Evolutionary conservation across 2,797 vertebrate species (phyloP).

Genomic region (Cichlasoma orientale): DNA sequence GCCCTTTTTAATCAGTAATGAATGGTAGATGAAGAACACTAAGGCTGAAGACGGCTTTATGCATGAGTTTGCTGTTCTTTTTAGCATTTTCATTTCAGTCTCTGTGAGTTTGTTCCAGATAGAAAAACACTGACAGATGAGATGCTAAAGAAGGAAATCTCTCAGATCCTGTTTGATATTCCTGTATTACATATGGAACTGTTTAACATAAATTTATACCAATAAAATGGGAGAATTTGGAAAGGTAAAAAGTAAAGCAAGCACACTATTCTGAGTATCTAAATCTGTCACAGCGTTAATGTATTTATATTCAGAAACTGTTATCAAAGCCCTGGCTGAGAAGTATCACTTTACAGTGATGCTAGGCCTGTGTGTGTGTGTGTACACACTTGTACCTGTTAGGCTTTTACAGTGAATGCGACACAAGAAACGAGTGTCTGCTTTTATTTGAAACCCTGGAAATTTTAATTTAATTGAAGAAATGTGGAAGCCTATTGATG

Average conservation of each 20-base stretch:
- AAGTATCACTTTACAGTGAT: neutral
- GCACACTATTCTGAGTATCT: neutral
- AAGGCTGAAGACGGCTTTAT: neutral
- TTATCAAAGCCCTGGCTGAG: neutral
- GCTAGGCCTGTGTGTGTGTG: neutral
- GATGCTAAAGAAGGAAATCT: neutral
- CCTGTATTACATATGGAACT: neutral
- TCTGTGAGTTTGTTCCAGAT: neutral
- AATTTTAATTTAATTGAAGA: slow-evolving; percentile 19
- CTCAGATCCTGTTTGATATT: too few relatives aligned
- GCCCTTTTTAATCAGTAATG: neutral
- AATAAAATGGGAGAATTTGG: neutral
- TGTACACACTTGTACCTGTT: neutral
- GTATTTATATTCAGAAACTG: neutral
- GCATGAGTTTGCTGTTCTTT: neutral
- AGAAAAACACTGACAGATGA: neutral
- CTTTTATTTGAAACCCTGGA: slow-evolving; percentile 12
- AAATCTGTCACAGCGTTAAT: neutral
- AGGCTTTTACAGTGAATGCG: neutral
- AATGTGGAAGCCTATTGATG: neutral
- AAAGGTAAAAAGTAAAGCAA: neutral
- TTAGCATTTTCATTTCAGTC: neutral
- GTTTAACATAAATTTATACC: neutral
- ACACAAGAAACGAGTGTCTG: neutral
- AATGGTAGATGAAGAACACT: neutral